phyloP scores from a whole-genome alignment of 2,888 invertebrate species.

The Oxyteleia sp. region DNA sequence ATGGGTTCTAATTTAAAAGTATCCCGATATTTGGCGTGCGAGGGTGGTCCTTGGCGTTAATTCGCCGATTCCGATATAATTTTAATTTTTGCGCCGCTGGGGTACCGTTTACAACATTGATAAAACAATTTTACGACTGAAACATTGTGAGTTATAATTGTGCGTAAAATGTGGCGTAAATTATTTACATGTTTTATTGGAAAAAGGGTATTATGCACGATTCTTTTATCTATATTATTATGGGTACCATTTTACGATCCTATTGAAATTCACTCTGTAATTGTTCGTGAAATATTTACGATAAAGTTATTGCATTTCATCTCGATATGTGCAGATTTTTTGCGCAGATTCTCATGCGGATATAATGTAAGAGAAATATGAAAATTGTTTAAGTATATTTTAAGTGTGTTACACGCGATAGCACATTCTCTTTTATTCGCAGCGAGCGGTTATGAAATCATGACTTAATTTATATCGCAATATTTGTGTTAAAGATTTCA shows the following conservation, averaged over 20 bases:
- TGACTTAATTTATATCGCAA: constrained; percentile 48
- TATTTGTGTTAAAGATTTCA: constrained; percentile 41
- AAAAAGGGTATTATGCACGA: constrained; percentile 41
- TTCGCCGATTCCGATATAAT: constrained; percentile 6
- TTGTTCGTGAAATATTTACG: constrained; percentile 52
- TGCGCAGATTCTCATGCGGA: constrained; percentile 5
- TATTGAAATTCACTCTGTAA: constrained; percentile 52
- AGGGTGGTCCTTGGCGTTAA: constrained; percentile 46
- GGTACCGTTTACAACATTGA: constrained; percentile 56
- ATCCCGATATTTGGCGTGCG: constrained; percentile 43
- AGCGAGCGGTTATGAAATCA: constrained; percentile 39
- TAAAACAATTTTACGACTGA: constrained; percentile 62
- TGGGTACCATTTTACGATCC: constrained; percentile 46
- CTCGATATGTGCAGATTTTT: constrained; percentile 29
- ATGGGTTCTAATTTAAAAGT: constrained; percentile 67
- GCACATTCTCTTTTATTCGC: constrained; percentile 23
- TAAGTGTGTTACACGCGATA: constrained; percentile 40
- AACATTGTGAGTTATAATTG: constrained; percentile 57
- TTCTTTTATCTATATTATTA: constrained; percentile 58
- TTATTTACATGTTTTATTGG: constrained; percentile 60
- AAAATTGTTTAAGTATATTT: constrained; percentile 60
- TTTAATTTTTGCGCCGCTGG: constrained; percentile 5
- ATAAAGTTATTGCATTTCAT: constrained; percentile 43
- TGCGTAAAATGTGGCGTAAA: constrained; percentile 35
- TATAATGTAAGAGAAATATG: constrained; percentile 48